Evolutionary conservation across 2,113 vertebrate genomes (phyloP).

Genomic region (Rhegmatorhina hoffmannsi): DNA sequence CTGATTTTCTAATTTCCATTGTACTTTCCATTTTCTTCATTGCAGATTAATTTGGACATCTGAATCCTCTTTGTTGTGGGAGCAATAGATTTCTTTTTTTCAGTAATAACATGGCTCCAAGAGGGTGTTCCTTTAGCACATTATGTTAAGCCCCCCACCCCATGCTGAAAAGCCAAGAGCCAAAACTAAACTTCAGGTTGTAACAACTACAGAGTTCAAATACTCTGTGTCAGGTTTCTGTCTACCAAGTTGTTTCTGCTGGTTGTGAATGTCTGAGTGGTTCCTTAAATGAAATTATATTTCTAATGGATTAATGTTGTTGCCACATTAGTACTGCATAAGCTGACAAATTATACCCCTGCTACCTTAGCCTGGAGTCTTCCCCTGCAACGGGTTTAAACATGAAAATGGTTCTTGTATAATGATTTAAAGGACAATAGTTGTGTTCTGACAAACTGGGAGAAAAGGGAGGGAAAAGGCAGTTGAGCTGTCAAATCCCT

Average conservation of each 20-base stretch:
- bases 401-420: neutral
- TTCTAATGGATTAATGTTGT: constrained; percentile 20
- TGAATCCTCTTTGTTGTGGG: neutral
- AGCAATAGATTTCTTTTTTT: neutral
- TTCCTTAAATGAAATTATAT: neutral
- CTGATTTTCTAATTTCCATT: neutral
- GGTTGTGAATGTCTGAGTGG: neutral
- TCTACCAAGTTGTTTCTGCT: neutral
- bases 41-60: neutral
- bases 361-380: neutral
- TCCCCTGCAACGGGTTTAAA: neutral
- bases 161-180: neutral
- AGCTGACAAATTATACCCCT: neutral
- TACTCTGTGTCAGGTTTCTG: neutral
- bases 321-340: neutral
- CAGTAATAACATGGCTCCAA: neutral
- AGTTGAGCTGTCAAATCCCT: constrained; percentile 8
- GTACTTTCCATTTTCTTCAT: neutral
- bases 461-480: neutral
- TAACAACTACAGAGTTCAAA: neutral
- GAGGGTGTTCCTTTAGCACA: neutral
- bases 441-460: constrained; percentile 3
- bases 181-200: neutral
- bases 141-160: neutral
- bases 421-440: neutral